phyloP scores from a whole-genome alignment of 2,113 vertebrate genomes.

The Cynoglossus semilaevis region DNA sequence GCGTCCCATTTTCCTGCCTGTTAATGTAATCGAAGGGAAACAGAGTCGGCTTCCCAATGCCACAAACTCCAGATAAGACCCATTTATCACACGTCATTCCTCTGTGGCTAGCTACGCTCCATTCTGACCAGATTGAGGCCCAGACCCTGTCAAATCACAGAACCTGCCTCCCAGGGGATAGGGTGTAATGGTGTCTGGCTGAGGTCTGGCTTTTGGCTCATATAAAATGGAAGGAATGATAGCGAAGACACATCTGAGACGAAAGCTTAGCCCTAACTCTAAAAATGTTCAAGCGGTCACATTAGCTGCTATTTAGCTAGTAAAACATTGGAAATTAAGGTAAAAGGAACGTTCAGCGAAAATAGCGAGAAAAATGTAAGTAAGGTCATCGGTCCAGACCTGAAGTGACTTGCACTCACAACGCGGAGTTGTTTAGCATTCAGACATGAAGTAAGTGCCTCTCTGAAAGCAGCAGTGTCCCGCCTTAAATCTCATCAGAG shows the following conservation, averaged over 20 bases:
- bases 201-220: conserved; percentile 49
- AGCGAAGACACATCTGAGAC: conserved; percentile 36
- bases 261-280: neutral
- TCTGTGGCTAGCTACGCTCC: conserved; percentile 45
- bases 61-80: conserved; percentile 73
- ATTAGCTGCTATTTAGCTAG: conserved; percentile 1
- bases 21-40: conserved; percentile 76
- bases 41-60: conserved; percentile 67
- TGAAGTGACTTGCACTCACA: conserved; percentile 8
- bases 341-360: conserved; percentile 5
- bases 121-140: conserved; percentile 55
- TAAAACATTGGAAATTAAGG: conserved; percentile 9
- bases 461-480: conserved; percentile 45
- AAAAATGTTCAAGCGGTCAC: conserved; percentile 17
- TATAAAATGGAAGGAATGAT: conserved; percentile 48
- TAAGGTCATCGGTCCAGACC: neutral
- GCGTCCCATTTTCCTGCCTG: conserved; percentile 76
- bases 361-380: conserved; percentile 1
- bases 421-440: conserved; percentile 1
- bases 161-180: conserved; percentile 43
- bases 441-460: conserved; percentile 39
- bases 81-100: conserved; percentile 76
- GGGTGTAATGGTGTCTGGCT: conserved; percentile 45
- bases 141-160: conserved; percentile 59
- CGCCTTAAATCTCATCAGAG: conserved; percentile 65